Evolutionary conservation across 1,140 invertebrate species (phyloP).

Genomic region (Ruditapes philippinarum): DNA sequence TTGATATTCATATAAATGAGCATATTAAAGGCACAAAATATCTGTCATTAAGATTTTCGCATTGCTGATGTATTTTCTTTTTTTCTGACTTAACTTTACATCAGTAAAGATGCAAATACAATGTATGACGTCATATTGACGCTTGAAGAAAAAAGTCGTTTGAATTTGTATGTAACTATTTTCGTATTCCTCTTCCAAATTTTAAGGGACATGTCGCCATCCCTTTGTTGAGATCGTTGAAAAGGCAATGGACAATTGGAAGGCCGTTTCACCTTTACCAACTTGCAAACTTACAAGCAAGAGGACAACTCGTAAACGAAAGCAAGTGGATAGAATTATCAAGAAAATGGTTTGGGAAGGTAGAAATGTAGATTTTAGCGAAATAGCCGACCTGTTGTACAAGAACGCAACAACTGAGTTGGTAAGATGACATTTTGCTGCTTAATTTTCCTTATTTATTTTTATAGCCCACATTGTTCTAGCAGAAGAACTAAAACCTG

Average conservation of each 20-base stretch:
- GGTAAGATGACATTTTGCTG: constrained; percentile 18
- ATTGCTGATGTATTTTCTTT: no score
- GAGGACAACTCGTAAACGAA: background rate
- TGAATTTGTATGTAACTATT: no score
- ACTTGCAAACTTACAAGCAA: background rate
- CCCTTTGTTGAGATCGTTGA: constrained; percentile 25
- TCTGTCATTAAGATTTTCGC: no score
- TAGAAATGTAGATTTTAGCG: background rate
- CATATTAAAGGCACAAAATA: no score
- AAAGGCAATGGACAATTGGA: background rate
- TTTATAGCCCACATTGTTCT: no score
- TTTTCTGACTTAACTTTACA: no score
- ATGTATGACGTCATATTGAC: no score
- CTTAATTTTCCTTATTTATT: no score
- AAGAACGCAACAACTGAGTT: constrained; percentile 21
- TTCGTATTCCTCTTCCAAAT: background rate
- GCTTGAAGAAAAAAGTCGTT: no score
- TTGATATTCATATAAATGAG: no score
- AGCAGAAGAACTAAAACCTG: no score
- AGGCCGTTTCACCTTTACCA: background rate
- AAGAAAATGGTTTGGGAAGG: background rate
- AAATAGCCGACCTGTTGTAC: constrained; percentile 49
- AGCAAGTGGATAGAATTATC: constrained; percentile 5
- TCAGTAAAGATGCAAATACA: no score
- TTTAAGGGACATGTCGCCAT: constrained; percentile 10